A percentile compares a stretch with the other conserved stretches of the same genome.
These are phyloP conservation scores for Riparia riparia DNA, from an alignment of 2,113 vertebrate species.

Conservation along the genomic window DNA sequence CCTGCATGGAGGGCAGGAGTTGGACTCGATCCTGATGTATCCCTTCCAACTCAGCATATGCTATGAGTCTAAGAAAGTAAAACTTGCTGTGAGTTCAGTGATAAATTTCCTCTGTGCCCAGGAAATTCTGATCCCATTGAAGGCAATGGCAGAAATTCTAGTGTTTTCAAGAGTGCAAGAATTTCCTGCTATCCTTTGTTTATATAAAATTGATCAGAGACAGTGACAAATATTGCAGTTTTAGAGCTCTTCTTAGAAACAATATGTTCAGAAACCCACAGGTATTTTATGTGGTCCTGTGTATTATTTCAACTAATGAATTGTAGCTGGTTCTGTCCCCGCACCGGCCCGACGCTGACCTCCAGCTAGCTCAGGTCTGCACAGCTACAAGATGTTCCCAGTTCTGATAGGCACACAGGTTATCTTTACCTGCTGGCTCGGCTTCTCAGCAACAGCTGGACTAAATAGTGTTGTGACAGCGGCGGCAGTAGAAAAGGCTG, in stretches of 20 bases:
- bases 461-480: too few relatives aligned
- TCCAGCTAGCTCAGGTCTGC: too few relatives aligned
- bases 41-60: background rate
- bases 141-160: background rate
- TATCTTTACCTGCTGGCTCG: too few relatives aligned
- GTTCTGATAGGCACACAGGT: too few relatives aligned
- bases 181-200: background rate
- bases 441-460: too few relatives aligned
- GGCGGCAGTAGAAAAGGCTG: too few relatives aligned
- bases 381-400: too few relatives aligned
- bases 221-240: background rate
- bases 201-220: background rate
- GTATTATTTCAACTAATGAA: background rate
- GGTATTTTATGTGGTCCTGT: background rate
- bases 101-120: background rate
- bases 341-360: too few relatives aligned
- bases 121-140: background rate
- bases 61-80: background rate
- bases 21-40: background rate
- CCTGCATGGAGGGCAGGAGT: accelerated
- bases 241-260: background rate
- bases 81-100: background rate
- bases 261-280: background rate
- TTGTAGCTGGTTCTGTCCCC: background rate
- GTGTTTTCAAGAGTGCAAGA: background rate